Conservation (phyloP, 2,797 vertebrate species). For the Mycteria americana region DNA sequence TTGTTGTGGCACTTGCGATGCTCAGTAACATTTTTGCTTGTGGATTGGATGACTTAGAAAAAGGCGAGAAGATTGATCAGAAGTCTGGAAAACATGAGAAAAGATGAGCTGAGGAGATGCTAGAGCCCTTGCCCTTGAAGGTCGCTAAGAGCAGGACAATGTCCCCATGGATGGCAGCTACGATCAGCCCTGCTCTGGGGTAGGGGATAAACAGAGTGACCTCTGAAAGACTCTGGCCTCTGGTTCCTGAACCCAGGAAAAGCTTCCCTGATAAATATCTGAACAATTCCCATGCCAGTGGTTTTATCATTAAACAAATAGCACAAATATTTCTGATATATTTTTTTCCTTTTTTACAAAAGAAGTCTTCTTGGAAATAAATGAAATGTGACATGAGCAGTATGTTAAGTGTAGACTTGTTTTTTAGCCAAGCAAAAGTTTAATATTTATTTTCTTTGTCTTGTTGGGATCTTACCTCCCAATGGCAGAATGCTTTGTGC, state of each 20-base stretch:
- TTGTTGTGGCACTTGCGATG: not conserved
- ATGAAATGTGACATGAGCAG: not conserved
- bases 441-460: slow-evolving; percentile 8
- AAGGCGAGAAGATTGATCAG: not conserved
- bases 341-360: not conserved
- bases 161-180: not conserved
- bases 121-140: not conserved
- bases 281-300: not conserved
- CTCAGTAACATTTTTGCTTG: not conserved
- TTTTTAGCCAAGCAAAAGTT: not conserved
- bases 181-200: not conserved
- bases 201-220: not conserved
- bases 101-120: not conserved
- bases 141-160: not conserved
- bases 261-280: not conserved
- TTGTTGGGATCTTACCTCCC: not conserved
- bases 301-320: not conserved
- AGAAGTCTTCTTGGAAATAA: not conserved
- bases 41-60: not conserved
- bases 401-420: not conserved
- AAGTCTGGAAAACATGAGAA: not conserved
- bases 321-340: not conserved
- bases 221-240: not conserved
- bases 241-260: not conserved
- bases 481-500: not conserved